A percentile compares a stretch with the other conserved stretches of the same genome.
phyloP scores from a whole-genome alignment of 2,888 invertebrate species.

The Desoria tigrina region DNA sequence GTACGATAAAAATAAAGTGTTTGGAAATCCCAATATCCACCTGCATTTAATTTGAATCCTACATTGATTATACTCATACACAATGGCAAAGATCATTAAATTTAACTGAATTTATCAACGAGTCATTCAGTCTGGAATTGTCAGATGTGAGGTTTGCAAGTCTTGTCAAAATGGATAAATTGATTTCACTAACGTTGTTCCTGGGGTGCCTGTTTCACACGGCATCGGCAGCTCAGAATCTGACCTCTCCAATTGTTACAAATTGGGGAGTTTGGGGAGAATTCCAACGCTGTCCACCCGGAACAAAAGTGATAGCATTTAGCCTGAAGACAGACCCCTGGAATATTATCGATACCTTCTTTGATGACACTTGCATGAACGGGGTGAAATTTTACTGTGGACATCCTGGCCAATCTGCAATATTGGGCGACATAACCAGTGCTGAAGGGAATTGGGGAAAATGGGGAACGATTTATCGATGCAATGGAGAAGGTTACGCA shows the following conservation, averaged over 20 bases:
- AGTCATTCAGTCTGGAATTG: too few species aligned
- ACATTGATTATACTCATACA: too few species aligned
- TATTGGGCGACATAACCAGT: slow-evolving; percentile 25
- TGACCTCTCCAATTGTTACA: slow-evolving; percentile 7
- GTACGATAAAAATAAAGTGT: too few species aligned
- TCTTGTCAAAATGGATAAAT: too few species aligned
- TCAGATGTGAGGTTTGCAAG: too few species aligned
- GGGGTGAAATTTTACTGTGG: slow-evolving; percentile 42
- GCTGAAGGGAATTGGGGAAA: slow-evolving; percentile 45
- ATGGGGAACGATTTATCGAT: slow-evolving; percentile 43
- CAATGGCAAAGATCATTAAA: too few species aligned
- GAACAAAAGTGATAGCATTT: slow-evolving; percentile 39
- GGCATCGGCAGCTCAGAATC: slow-evolving; percentile 1
- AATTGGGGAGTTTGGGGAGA: slow-evolving; percentile 36
- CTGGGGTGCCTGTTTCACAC: too few species aligned
- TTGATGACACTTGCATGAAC: slow-evolving; percentile 33
- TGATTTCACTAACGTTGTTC: too few species aligned
- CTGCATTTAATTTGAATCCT: too few species aligned
- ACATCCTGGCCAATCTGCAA: slow-evolving; percentile 2
- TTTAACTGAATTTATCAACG: too few species aligned
- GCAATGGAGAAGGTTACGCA: slow-evolving; percentile 40
- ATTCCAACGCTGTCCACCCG: slow-evolving; percentile 36
- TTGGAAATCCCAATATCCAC: too few species aligned
- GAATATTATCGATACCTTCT: slow-evolving; percentile 7
- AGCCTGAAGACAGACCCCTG: slow-evolving; percentile 39